These are phyloP conservation scores for Gymnarchus niloticus DNA, from an alignment of 2,113 vertebrate genomes.

Conservation along the genomic window DNA sequence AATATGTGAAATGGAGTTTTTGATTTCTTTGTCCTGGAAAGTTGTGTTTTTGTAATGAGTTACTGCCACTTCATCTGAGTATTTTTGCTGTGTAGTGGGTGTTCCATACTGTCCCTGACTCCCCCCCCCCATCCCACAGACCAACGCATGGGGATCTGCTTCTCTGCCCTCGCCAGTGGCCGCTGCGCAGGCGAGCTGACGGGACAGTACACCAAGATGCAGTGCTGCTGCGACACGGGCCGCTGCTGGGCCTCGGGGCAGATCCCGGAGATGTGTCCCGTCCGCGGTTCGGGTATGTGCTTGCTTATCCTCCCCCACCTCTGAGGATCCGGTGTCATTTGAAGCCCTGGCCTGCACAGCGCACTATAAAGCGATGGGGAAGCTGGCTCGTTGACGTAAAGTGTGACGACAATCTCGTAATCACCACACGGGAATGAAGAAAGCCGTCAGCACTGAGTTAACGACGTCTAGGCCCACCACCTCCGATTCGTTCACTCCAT, in stretches of 20 bases:
- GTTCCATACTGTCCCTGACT: not conserved
- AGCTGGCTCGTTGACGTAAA: not conserved
- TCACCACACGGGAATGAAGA: not conserved
- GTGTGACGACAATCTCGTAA: not conserved
- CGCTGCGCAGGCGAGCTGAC: slow-evolving; percentile 81
- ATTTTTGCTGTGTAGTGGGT: not conserved
- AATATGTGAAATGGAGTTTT: too few relatives aligned
- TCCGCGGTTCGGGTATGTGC: slow-evolving; percentile 82
- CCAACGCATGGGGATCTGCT: slow-evolving; percentile 85
- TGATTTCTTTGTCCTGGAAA: too few relatives aligned
- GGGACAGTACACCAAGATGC: slow-evolving; percentile 83
- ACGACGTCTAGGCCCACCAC: not conserved
- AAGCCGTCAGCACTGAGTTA: not conserved
- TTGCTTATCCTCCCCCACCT: not conserved
- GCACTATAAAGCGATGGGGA: not conserved
- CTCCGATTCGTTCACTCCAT: not conserved
- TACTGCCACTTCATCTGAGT: too few relatives aligned
- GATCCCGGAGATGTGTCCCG: slow-evolving; percentile 89
- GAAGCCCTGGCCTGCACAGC: not conserved
- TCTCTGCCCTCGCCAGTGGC: slow-evolving; percentile 80
- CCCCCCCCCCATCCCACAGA: slow-evolving; percentile 58
- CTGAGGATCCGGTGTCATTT: not conserved
- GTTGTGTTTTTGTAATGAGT: not conserved
- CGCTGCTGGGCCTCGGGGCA: slow-evolving; percentile 86
- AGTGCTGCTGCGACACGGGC: slow-evolving; percentile 91